These are phyloP conservation scores for Drosophila limbata DNA, from an alignment of 2,888 invertebrate species.

Conservation along the genomic window DNA sequence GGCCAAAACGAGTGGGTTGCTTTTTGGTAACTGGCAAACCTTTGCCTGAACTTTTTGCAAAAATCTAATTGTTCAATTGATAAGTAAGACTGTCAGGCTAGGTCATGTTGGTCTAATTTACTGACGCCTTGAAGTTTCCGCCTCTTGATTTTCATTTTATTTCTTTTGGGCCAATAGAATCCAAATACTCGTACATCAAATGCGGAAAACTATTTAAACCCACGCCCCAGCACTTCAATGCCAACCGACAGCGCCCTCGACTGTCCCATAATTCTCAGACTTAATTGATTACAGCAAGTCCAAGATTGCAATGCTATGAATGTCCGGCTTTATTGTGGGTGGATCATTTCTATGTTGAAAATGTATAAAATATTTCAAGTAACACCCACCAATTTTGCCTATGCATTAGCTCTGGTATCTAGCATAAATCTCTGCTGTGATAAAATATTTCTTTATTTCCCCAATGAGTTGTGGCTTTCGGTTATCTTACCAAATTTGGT, in stretches of 20 bases:
- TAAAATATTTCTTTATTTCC: conserved; percentile 27
- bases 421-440: conserved; percentile 31
- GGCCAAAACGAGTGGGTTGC: conserved; percentile 49
- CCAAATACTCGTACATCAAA: conserved; percentile 32
- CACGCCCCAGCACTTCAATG: conserved; percentile 51
- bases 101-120: conserved; percentile 71
- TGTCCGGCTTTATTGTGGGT: conserved; percentile 39
- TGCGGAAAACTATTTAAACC: conserved; percentile 49
- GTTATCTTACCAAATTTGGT: conserved; percentile 23
- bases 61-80: conserved; percentile 72
- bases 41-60: conserved; percentile 37
- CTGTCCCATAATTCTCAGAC: conserved; percentile 60
- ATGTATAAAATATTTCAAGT: conserved; percentile 35
- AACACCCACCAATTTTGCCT: conserved; percentile 14
- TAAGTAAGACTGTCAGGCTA: conserved; percentile 47
- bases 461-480: background rate
- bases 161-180: conserved; percentile 22
- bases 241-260: conserved; percentile 44
- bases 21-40: conserved; percentile 39
- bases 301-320: conserved; percentile 37
- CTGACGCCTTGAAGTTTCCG: conserved; percentile 64
- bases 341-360: conserved; percentile 23
- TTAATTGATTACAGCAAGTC: conserved; percentile 69
- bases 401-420: conserved; percentile 13
- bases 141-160: conserved; percentile 35